Evolutionary conservation across 2,113 vertebrate genomes (phyloP), one percentile per base, ranked within the genome.

Genomic region (Phalacrocorax aristotelis): DNA sequence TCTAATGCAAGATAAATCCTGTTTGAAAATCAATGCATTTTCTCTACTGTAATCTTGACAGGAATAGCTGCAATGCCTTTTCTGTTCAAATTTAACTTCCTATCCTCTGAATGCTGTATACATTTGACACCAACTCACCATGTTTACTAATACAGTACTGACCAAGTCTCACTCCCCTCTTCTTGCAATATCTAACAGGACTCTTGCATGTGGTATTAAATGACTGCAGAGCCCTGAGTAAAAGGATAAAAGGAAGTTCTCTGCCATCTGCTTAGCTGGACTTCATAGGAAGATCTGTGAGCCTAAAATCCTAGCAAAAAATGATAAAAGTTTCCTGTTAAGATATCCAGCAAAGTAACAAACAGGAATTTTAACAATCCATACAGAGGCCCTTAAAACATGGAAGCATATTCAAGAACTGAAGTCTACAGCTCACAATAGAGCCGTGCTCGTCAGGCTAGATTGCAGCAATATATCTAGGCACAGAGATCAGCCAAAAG

Each of bases 21-120:
- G 38, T 81, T 60, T 44, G 57, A 94, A 92, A 62, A 95, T 66
- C 83, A 86, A 51, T 36, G 42, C 4, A 1, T 65, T 60, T 69
- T 83, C 82, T 66, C 70, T 52, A 25, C 38, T 55, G 7, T n/a
- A 68, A 64, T 48, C 65, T 75, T 38, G 49, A 92, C 70, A 89
- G 60, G 57, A 94, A 91, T 20, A 93, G 83, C 91, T 91, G 91
- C 89, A 89, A 76, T n/a, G 54, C 52, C 57, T 95, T 72, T 79
- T 72, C 66, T 76, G 27, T 57, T 95, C 89, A 49, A 72, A 69
- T 15, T 38, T 34, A 40, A 76, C 46, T 76, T 83, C 44, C 52
- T 44, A 44, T 27, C 46, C 65, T 79, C 83, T 72, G 80, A 87
- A 55, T 7, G 38, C 49, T 52, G 44, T 13, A 61, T 40, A 77